Evolutionary conservation across 2,797 vertebrate genomes (phyloP), one percentile per base, ranked within the genome.

Genomic region (Cryptoblepharus egeriae): DNA sequence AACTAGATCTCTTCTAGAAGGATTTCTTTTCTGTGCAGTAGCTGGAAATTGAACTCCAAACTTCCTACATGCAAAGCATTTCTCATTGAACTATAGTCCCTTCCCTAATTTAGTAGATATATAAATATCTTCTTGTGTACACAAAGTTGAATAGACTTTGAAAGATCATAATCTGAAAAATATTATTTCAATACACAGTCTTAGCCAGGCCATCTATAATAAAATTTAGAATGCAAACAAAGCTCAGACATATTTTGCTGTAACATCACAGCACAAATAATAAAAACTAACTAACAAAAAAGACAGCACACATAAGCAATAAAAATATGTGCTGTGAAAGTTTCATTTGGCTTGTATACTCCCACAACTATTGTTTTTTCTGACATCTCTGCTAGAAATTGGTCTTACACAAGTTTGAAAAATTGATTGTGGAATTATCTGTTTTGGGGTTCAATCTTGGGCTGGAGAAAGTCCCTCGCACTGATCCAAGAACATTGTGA

Each of bases 291-390:
- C 13, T 0, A 76, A 75, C 79, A 58, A 39, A 35, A 78, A 7
- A 80, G 11, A 73, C 72, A 32, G 71, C 1, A 82, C 85, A 84
- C 82, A 70, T 73, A 83, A 77, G 1, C 3, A 82, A 49, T 0
- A 82, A 86, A 1, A 18, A 67, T 52, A 65, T 49, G 42, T 28
- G 0, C 28, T 70, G 9, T 73, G 68, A 68, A 76, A 0, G 18
- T 32, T 75, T 68, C n/a, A 74, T 55, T 55, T 75, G 0, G 3
- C 28, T 76, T 67, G 7, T 0, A 60, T n/a, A 35, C 57, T 68
- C 13, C 78, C 57, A 4, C 0, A 6, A 5, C 42, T 18, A 2
- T 24, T 39, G n/a, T 30, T 30, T 30, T 30, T 68, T 60, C 12
- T 81, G 28, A 81, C 67, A 20, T 78, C 22, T 52, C 5, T 60